Evolutionary conservation across 2,888 invertebrate species (phyloP), one percentile per base, ranked within the genome.

Genomic region (Apamea epomidion): DNA sequence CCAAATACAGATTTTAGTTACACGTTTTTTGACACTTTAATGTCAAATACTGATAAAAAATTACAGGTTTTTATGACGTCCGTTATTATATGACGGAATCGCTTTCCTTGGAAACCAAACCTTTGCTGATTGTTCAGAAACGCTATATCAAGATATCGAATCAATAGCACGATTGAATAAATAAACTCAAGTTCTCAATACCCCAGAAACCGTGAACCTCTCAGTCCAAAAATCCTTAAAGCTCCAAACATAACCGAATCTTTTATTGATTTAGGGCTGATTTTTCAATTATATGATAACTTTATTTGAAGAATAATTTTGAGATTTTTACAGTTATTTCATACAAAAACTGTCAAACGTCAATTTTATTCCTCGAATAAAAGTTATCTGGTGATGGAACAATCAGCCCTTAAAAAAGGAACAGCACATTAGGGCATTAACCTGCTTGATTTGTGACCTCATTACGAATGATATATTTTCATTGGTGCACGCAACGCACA

Each of bases 401-500:
- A 1, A 32, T 32, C 32, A 32, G 32, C 32, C 32, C 32, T 32
- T 32, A 32, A 70, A 84, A 84, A 78, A 85, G 74, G 73, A 82
- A 79, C 70, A 72, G 10, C 71, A 29, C 10, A 75, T 80, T 67
- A 62, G 67, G 73, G 74, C 84, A 68, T 78, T 76, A 79, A 82
- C 88, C 80, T 78, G 64, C 74, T 77, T 87, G 77, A 81, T 84
- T 81, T 76, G 69, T 80, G 74, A 80, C 79, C 85, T 82, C 75
- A 83, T 85, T 89, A 74, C 62, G 32, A 76, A 79, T 76, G 74
- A 86, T 88, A 80, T 83, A 82, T 78, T 77, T 74, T 71, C 78
- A 69, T 74, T 73, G 60, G 76, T 68, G 48, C 84, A 86, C 82
- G 89, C 86, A 81, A 83, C 62, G 8, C 8, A 18, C 67, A 70